A percentile compares a stretch with the other conserved stretches of the same genome.
Conservation (phyloP, 2,888 invertebrate species). For the Drosophila conformis region DNA sequence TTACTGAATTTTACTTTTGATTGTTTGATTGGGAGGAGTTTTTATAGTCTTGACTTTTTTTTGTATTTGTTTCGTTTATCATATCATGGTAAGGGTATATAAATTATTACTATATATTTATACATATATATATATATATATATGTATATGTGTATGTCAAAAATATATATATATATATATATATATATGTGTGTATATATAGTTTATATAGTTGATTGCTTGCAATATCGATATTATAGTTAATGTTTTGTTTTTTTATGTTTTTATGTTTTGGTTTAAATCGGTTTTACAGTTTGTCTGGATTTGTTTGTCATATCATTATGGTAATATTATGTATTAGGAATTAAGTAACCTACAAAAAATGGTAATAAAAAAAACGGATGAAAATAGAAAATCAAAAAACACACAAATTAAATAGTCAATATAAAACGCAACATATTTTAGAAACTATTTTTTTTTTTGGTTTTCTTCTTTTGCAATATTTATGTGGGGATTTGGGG, state of each 20-base stretch:
- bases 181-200: slow-evolving; percentile 40
- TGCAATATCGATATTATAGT: slow-evolving; percentile 45
- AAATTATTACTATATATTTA: slow-evolving; percentile 30
- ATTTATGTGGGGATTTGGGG: slow-evolving; percentile 1
- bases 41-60: slow-evolving; percentile 31
- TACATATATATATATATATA: slow-evolving; percentile 45
- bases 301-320: slow-evolving; percentile 43
- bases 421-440: slow-evolving; percentile 54
- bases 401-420: slow-evolving; percentile 73
- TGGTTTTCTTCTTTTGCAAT: background rate
- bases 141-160: slow-evolving; percentile 21
- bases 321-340: slow-evolving; percentile 76
- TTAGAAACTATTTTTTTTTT: slow-evolving; percentile 18
- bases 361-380: slow-evolving; percentile 81
- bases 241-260: slow-evolving; percentile 45
- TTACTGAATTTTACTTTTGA: slow-evolving; percentile 66
- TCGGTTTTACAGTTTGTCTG: slow-evolving; percentile 59
- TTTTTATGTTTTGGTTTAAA: slow-evolving; percentile 63
- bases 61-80: slow-evolving; percentile 40
- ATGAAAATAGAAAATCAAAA: slow-evolving; percentile 79
- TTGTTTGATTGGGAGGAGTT: slow-evolving; percentile 52
- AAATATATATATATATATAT: slow-evolving; percentile 1
- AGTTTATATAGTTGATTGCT: slow-evolving; percentile 49
- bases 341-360: slow-evolving; percentile 85
- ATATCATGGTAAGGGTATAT: slow-evolving; percentile 44